Evolutionary conservation across 1,140 invertebrate species (phyloP).

Genomic region (Heliconius hewitsoni): DNA sequence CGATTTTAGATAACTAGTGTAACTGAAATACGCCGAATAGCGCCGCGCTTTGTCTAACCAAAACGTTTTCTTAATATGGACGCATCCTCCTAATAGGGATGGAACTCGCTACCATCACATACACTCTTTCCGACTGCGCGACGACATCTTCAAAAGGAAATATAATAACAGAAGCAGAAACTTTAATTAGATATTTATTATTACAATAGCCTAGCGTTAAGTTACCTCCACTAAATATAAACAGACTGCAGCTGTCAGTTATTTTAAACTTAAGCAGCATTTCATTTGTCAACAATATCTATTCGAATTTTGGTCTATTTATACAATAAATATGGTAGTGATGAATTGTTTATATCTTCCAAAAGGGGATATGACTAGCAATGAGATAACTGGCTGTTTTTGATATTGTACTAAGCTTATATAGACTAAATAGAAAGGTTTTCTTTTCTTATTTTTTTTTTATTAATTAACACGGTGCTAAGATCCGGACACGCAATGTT

Average conservation of each 20-base stretch:
- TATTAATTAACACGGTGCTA: too few relatives aligned
- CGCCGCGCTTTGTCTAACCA: too few relatives aligned
- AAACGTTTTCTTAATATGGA: too few relatives aligned
- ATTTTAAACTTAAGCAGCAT: neutral
- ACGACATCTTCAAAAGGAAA: neutral
- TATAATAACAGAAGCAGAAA: neutral
- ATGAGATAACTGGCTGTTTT: neutral
- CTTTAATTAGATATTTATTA: neutral
- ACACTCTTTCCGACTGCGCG: neutral
- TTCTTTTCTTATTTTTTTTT: too few relatives aligned
- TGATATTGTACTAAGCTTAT: too few relatives aligned
- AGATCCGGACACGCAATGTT: too few relatives aligned
- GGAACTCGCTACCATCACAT: neutral
- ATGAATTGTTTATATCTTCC: neutral
- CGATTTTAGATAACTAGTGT: too few relatives aligned
- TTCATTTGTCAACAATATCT: slow-evolving; percentile 14
- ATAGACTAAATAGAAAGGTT: too few relatives aligned
- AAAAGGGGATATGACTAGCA: neutral
- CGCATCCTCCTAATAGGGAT: neutral
- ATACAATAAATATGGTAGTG: neutral
- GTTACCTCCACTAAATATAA: neutral
- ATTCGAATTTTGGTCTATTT: slow-evolving; percentile 7
- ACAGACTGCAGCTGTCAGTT: neutral
- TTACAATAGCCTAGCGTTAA: neutral
- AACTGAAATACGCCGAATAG: too few relatives aligned